These are phyloP conservation scores for Caenorhabditis uteleia DNA, from an alignment of 2,888 invertebrate genomes.

Conservation along the genomic window DNA sequence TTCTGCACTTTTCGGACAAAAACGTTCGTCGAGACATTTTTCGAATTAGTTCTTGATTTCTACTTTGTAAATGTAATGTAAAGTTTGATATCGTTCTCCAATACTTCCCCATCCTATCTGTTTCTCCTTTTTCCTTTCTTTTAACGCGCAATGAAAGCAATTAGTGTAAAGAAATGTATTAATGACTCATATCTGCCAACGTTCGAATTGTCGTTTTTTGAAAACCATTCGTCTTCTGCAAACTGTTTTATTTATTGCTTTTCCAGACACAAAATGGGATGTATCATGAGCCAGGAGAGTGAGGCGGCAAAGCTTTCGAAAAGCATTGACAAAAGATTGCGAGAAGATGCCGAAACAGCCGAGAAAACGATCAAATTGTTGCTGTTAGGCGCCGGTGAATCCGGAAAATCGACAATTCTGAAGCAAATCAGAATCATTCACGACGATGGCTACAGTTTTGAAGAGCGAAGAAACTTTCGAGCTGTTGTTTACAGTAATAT, in stretches of 20 bases:
- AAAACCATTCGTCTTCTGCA: too few species aligned
- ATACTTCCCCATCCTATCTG: too few species aligned
- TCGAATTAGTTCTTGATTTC: too few species aligned
- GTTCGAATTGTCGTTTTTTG: too few species aligned
- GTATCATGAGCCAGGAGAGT: conserved; percentile 25
- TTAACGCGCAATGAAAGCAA: too few species aligned
- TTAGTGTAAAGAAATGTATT: too few species aligned
- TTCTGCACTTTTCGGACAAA: too few species aligned
- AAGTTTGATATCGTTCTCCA: too few species aligned
- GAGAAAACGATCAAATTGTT: conserved; percentile 20
- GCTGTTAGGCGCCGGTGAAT: conserved; percentile 36
- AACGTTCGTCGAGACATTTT: too few species aligned
- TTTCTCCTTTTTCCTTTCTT: too few species aligned
- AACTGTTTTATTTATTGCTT: neutral
- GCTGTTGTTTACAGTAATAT: conserved; percentile 30
- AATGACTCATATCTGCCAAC: too few species aligned
- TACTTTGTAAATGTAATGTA: too few species aligned
- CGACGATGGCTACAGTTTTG: conserved; percentile 25
- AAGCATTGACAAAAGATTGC: conserved; percentile 24
- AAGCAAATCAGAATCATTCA: conserved; percentile 40
- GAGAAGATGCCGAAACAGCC: conserved; percentile 19
- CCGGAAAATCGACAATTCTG: conserved; percentile 37
- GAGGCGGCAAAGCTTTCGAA: conserved; percentile 24
- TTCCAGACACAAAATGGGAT: conserved; percentile 20
- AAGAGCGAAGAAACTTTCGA: conserved; percentile 25